Percentiles rank a stretch among this genome's conserved stretches.
phyloP scores from a whole-genome alignment of 2,113 vertebrate species.

The Grus americana region DNA sequence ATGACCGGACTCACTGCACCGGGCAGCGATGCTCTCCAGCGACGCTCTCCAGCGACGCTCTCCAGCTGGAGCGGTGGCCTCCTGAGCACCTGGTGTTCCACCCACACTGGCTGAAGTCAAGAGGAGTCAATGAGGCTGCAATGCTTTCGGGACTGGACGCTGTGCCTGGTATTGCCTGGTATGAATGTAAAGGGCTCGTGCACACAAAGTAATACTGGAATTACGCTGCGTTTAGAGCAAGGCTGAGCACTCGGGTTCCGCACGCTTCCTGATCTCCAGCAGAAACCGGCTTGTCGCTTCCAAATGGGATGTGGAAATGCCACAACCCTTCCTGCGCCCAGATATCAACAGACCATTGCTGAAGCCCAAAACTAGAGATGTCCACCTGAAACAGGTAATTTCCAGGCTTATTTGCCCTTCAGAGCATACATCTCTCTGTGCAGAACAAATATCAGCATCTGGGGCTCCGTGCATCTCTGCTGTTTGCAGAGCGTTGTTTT shows the following conservation, averaged over 20 bases:
- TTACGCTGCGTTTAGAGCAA: background rate
- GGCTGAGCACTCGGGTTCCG: background rate
- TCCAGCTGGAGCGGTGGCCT: background rate
- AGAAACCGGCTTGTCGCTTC: background rate
- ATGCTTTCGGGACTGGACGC: background rate
- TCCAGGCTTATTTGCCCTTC: background rate
- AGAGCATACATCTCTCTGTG: background rate
- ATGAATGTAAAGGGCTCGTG: background rate
- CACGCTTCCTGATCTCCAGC: background rate
- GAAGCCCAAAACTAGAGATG: background rate
- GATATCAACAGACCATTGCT: background rate
- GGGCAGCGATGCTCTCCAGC: background rate
- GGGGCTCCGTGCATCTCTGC: background rate
- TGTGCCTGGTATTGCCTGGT: too few relatives aligned
- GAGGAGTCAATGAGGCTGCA: background rate
- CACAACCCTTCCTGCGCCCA: background rate
- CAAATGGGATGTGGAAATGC: background rate
- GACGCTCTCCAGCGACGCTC: background rate
- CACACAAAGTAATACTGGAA: background rate
- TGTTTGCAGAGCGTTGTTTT: background rate
- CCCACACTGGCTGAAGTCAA: background rate
- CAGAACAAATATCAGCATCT: background rate
- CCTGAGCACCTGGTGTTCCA: background rate
- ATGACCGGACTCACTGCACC: accelerated
- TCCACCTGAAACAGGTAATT: accelerated